These are phyloP conservation scores for Callyntrura guangdongensis DNA, from an alignment of 2,888 invertebrate genomes.

Conservation along the genomic window DNA sequence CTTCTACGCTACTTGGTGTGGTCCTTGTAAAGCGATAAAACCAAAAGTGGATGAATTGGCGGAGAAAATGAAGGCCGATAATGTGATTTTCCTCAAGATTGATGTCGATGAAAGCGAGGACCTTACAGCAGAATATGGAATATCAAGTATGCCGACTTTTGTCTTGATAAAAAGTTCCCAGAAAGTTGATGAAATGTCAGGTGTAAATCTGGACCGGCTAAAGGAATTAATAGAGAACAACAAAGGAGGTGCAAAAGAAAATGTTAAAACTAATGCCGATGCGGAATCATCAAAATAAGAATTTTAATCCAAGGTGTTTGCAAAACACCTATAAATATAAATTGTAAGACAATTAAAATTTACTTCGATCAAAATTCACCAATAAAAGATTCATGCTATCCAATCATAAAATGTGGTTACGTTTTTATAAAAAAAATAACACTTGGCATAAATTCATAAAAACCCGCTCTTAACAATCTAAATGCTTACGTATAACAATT, in stretches of 20 bases:
- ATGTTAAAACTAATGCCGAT: no score
- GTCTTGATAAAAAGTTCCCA: constrained; percentile 93
- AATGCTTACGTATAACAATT: no score
- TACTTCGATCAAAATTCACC: no score
- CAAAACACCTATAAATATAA: not conserved
- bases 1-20: constrained; percentile 98
- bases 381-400: no score
- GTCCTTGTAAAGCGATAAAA: constrained; percentile 95
- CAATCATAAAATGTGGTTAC: not conserved
- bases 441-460: no score
- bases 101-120: constrained; percentile 98
- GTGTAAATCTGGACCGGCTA: constrained; percentile 92
- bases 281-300: not conserved
- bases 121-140: constrained; percentile 93
- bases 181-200: constrained; percentile 89
- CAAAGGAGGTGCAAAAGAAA: not conserved
- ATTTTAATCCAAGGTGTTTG: not conserved
- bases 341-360: not conserved
- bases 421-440: no score
- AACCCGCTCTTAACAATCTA: no score
- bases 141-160: constrained; percentile 99
- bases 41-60: constrained; percentile 96
- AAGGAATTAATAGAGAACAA: constrained; percentile 86
- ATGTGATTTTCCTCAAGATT: constrained; percentile 96
- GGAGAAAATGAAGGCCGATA: constrained; percentile 88